These are phyloP conservation scores for Rhinolophus sinicus DNA, from an alignment of 2,113 vertebrate species.

Conservation along the genomic window DNA sequence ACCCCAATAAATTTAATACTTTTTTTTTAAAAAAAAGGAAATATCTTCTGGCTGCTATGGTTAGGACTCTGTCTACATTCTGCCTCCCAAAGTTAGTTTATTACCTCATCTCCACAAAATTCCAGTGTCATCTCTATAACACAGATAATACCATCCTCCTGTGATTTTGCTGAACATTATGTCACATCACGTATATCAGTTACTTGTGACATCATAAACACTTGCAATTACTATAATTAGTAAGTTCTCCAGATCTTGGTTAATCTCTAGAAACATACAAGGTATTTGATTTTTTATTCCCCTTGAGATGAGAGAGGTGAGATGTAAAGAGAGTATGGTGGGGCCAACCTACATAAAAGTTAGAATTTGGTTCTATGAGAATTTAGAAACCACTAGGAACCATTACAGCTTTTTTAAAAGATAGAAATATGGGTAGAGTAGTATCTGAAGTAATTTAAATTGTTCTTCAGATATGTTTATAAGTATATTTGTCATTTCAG, in stretches of 20 bases:
- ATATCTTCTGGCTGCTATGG: neutral
- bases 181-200: neutral
- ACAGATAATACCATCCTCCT: neutral
- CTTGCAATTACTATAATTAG: neutral
- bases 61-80: neutral
- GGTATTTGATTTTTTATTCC: neutral
- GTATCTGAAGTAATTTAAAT: slow-evolving; percentile 14
- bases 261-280: neutral
- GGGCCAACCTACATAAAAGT: neutral
- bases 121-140: no score
- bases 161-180: neutral
- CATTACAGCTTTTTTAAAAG: neutral
- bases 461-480: neutral
- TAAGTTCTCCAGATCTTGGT: neutral
- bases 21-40: neutral
- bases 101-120: neutral
- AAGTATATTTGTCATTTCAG: neutral
- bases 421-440: neutral
- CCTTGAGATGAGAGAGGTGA: neutral
- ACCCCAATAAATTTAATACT: no score
- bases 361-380: neutral
- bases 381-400: neutral
- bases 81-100: neutral
- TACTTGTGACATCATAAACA: neutral
- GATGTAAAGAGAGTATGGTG: neutral